These are phyloP conservation scores for Pteruthius melanotis DNA, from an alignment of 2,113 vertebrate genomes.

Conservation along the genomic window DNA sequence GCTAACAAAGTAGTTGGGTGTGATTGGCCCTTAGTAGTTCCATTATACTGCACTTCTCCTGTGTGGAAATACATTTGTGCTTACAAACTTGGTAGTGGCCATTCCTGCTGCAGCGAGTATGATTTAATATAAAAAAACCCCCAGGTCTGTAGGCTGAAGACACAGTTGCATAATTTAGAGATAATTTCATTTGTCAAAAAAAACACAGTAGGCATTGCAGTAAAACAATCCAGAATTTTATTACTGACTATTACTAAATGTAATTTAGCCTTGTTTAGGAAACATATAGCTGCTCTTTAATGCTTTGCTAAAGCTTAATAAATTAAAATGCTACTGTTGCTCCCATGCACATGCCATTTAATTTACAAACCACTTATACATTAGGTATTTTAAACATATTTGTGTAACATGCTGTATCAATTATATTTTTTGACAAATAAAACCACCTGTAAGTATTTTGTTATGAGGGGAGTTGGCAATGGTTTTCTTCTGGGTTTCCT, in stretches of 20 bases:
- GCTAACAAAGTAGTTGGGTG: neutral
- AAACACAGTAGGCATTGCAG: neutral
- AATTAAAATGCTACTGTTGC: constrained; percentile 11
- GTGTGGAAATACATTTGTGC: neutral
- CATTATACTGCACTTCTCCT: neutral
- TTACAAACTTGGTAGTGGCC: neutral
- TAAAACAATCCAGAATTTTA: constrained; percentile 26
- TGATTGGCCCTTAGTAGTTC: neutral
- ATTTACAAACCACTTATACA: neutral
- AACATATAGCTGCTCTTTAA: neutral
- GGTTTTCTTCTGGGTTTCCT: neutral
- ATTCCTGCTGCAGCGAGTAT: neutral
- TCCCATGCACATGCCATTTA: neutral
- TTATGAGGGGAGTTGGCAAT: neutral
- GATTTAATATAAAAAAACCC: neutral
- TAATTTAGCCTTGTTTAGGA: constrained; percentile 18
- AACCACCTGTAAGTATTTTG: neutral
- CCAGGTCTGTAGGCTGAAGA: neutral
- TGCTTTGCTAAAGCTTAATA: neutral
- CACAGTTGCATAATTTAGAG: neutral
- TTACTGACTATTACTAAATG: constrained; percentile 14
- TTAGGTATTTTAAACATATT: neutral
- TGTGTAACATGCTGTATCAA: neutral
- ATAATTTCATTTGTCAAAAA: neutral
- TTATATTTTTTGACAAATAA: neutral